Base-by-base conservation (phyloP, 2,113 vertebrate genomes). In the Myrmecophaga tridactyla region DNA sequence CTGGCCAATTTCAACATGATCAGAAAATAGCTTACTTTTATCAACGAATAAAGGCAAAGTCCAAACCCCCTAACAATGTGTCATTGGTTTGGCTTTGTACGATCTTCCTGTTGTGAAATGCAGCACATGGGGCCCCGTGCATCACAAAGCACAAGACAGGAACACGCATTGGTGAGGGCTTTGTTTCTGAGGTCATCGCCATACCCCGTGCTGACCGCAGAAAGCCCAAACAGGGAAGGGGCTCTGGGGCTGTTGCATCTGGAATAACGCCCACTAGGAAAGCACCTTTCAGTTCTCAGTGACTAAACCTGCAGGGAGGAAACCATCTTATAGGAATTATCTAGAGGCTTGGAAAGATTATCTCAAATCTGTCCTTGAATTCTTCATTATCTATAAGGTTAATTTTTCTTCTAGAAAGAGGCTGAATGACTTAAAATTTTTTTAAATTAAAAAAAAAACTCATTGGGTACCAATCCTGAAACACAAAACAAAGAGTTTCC, bases 401-500 rank as follows among this genome's bases (percentile, higher is more conserved):
- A 94, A 69, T 62, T 53, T 75, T 85, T 89, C 20, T 93, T 31
- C 82, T 69, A 82, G 62, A 80, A 96, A 96, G 95, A 6, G 39
- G 41, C 41, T 87, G 34, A 91, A 39, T 56, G 73, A 65, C 41
- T 92, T 96, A 77, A 76, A 81, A 92, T 87, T 91, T 87, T n/a
- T 25, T 67, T 67, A 84, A 81, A 34, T 17, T 43, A 72, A 86
- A 21, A 58, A 48, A 21, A 27, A 78, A 80, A 3, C 23, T 82
- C 51, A 77, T 86, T 86, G 41, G 51, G 21, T 80, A 43, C 27
- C 34, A 63, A 43, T 62, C 67, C 12, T 67, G 29, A 31, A 94
- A 94, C n/a, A 53, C 21, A 84, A 5, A 65, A 67, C 53, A 56
- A 83, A 70, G n/a, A 43, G 31, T 75, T 58, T 12, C 39, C 2